Percentiles rank a stretch among this genome's conserved stretches.
Evolutionary conservation across 2,113 vertebrate species (phyloP).

Genomic region (Pelecanus crispus): DNA sequence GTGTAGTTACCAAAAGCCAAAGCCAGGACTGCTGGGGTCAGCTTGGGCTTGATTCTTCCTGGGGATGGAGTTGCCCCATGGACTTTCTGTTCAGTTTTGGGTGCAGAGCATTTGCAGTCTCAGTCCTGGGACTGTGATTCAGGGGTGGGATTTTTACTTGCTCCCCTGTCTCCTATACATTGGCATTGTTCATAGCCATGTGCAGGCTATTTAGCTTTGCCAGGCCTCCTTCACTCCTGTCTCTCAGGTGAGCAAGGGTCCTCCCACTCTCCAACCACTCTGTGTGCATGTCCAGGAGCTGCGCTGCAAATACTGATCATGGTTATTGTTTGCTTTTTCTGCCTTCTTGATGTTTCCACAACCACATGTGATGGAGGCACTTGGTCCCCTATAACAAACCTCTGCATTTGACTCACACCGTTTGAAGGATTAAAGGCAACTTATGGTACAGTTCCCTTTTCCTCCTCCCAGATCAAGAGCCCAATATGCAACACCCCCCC

Average conservation of each 20-base stretch:
- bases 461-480: neutral
- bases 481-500: neutral
- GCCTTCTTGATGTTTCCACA: neutral
- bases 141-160: neutral
- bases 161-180: neutral
- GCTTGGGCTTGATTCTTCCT: neutral
- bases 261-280: neutral
- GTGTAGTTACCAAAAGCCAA: neutral
- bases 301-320: neutral
- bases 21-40: neutral
- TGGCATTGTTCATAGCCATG: fast-evolving
- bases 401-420: neutral
- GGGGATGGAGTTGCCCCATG: neutral
- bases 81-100: neutral
- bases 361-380: fast-evolving
- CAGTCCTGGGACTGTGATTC: neutral
- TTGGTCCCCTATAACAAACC: neutral
- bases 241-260: neutral
- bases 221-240: neutral
- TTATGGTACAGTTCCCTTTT: neutral
- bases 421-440: neutral
- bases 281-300: neutral
- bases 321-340: neutral
- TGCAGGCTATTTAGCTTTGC: neutral
- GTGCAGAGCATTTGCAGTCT: fast-evolving